Base-by-base conservation (phyloP, 2,888 invertebrate species). In the Pardosa pseudoannulata region DNA sequence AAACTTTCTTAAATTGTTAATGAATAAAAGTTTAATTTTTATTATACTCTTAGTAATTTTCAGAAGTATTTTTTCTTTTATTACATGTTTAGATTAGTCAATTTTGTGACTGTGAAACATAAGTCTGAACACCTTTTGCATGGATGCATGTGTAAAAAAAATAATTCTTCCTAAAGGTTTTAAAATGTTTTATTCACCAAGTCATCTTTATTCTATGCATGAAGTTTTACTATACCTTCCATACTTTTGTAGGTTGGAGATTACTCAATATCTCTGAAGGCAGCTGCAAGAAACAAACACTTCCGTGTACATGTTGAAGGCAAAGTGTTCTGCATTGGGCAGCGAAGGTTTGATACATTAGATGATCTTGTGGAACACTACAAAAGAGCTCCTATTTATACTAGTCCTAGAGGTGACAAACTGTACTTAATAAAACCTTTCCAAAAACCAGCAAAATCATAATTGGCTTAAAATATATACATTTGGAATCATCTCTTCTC, bases 351-450 rank as follows among this genome's bases (percentile, higher is more conserved):
- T 93, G 95, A 96, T 90, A 95, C 96, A 80, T 93, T 99, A 91
- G 98, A 99, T 92, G 97, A 97, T 92, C 94, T 99, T 90, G 98
- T 99, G 90, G 96, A 97, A 91, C 99, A 99, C 93, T 99, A 99
- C 94, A 98, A 98, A 94, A 95, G 97, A 91, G 98, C 98, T 90
- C 99, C 99, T 90, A 99, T 99, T 92, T 99, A 98, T 93, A 98
- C 98, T 91, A 97, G 97, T 93, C 97, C 97, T 92, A 96, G 97
- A 92, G 98, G 98, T 90, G 99, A 99, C 93, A 98, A 98, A 93
- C 94, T 99, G 86, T 99, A 97, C 93, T 94, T 99, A 90, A 96
- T 98, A 91, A 95, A 98, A 90, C 96, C 99, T 89, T 94, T 88
- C 68, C 87, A 87, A 28, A 87, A 82, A 73, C 73, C 82, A 36